These are phyloP conservation scores for Mola mola DNA, from an alignment of 2,113 vertebrate genomes.

Conservation along the genomic window DNA sequence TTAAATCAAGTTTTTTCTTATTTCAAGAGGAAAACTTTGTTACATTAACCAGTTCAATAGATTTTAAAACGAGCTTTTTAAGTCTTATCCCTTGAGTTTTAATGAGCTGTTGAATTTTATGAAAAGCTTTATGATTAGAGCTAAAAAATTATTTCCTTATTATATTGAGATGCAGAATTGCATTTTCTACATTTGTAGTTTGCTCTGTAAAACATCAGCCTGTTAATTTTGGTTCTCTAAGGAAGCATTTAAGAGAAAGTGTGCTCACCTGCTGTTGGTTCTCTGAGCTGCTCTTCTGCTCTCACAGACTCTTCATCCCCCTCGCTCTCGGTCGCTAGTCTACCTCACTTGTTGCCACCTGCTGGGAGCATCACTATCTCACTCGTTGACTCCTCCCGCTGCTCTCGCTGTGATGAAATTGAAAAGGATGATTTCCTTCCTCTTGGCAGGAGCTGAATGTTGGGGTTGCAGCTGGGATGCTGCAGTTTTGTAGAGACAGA, in stretches of 20 bases:
- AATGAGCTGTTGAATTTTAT: too few species aligned
- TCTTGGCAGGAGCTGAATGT: constrained; percentile 66
- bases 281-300: constrained; percentile 47
- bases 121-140: too few species aligned
- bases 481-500: constrained; percentile 72
- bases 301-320: constrained; percentile 76
- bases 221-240: too few species aligned
- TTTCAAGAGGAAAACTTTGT: too few species aligned
- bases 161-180: neutral
- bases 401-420: constrained; percentile 53
- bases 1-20: too few species aligned
- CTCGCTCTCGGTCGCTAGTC: constrained; percentile 38
- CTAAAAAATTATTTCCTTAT: too few species aligned
- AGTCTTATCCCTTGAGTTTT: neutral
- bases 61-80: neutral
- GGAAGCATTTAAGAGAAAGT: neutral
- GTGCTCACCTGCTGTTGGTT: constrained; percentile 56
- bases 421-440: constrained; percentile 52
- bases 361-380: constrained; percentile 78
- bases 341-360: constrained; percentile 81
- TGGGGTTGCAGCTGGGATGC: constrained; percentile 67
- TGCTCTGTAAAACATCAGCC: too few species aligned
- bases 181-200: neutral
- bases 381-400: constrained; percentile 65
- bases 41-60: too few species aligned